Evolutionary conservation across 2,797 vertebrate species (phyloP).

Genomic region (Glyptemys insculpta): DNA sequence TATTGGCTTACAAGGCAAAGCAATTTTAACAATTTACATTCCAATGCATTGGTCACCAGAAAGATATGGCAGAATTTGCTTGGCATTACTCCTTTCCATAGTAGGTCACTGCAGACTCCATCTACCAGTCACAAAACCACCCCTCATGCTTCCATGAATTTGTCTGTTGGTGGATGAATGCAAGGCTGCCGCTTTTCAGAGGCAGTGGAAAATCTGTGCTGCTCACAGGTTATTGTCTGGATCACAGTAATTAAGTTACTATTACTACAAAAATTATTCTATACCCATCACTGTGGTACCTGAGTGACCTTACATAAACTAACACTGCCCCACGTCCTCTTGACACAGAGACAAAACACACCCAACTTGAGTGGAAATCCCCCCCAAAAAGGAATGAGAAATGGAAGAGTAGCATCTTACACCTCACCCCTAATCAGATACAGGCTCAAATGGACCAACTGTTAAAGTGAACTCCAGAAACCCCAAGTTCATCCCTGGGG

Average conservation of each 20-base stretch:
- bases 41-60: background rate
- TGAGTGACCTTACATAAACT: background rate
- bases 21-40: background rate
- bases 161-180: background rate
- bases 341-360: background rate
- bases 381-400: background rate
- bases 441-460: background rate
- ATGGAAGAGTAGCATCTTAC: background rate
- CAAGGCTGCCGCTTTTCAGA: background rate
- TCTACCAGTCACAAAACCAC: background rate
- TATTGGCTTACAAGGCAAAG: background rate
- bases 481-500: background rate
- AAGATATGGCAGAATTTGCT: background rate
- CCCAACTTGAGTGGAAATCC: background rate
- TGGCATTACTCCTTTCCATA: background rate
- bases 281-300: background rate
- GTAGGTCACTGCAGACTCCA: background rate
- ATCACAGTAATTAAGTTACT: accelerated
- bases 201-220: background rate
- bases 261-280: background rate
- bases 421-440: background rate
- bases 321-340: background rate
- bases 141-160: background rate
- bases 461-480: background rate
- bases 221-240: background rate